Base-by-base conservation (phyloP, 1,140 invertebrate genomes). In the Neuroterus valhalla region DNA sequence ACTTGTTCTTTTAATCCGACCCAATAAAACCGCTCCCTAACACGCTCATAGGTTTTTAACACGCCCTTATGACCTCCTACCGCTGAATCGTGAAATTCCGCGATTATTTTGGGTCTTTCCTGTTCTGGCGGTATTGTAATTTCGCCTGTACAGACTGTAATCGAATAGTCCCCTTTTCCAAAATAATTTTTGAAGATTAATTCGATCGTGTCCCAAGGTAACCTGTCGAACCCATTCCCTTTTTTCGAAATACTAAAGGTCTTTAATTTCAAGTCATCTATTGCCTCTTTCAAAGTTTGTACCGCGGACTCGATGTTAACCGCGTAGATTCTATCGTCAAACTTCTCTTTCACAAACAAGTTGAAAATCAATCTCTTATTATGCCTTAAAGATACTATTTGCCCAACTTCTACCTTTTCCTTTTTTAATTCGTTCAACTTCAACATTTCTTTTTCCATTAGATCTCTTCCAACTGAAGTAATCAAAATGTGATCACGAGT, bases 21-120 rank as follows among this genome's bases (percentile, higher is more conserved):
- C 88, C 86, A 89, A 77, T 79, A 87, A 72, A 76, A 89, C 43
- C 85, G 72, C 17, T 82, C 68, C 48, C 84, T 77, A 15, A 89
- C 86, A 81, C 80, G 81, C 42, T 82, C 74, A 10, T 80, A 85
- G 5, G 85, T 88, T 81, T 86, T 82, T 12, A 75, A 11, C 31
- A 84, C 79, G 3, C 85, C 84, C 43, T 81, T 68, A 70, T 89
- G 86, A 38, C 88, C 87, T 48, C 81, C 81, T 0, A 85, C 46
- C 1, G 81, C 68, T 26, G 84, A 84, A n/a, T 82, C 75, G 66
- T 89, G 87, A 70, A 78, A 85, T 38, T 83, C 80, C 78, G 85
- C 81, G 17, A 88, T 45, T n/a, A 89, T 84, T 45, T 73, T n/a
- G 12, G 81, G 78, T 31, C 86, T 84, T 71, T 87, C 82, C 43